phyloP scores from a whole-genome alignment of 2,113 vertebrate species.

The Brachyhypopomus gauderio region DNA sequence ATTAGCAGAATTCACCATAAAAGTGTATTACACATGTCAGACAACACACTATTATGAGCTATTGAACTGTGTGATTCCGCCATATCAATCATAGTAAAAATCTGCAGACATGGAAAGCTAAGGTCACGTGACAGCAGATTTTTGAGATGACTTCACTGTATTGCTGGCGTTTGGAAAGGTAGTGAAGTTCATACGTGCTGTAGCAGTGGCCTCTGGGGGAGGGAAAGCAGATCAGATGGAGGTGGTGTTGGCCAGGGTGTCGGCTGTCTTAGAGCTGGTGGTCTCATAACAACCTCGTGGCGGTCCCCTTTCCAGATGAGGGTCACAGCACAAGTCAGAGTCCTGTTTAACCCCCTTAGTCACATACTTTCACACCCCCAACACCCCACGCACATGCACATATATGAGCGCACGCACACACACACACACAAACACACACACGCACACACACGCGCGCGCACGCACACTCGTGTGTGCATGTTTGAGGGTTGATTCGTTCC shows the following conservation, averaged over 20 bases:
- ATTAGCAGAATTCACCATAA: too few relatives aligned
- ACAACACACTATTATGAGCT: too few relatives aligned
- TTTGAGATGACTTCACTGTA: too few relatives aligned
- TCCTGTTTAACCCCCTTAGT: conserved; percentile 54
- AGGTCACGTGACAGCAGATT: too few relatives aligned
- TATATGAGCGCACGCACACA: conserved; percentile 31
- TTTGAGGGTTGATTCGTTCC: conserved; percentile 71
- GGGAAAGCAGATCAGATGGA: conserved; percentile 52
- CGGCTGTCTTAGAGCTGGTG: conserved; percentile 61
- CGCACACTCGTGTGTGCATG: conserved; percentile 42
- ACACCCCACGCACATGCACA: conserved; percentile 37
- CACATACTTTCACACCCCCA: conserved; percentile 33
- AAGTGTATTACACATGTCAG: too few relatives aligned
- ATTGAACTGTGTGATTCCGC: too few relatives aligned
- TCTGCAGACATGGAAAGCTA: too few relatives aligned
- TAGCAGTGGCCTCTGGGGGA: not conserved
- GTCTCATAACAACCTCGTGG: conserved; percentile 57
- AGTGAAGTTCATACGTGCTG: not conserved
- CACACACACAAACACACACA: conserved; percentile 38
- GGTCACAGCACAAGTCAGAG: conserved; percentile 59
- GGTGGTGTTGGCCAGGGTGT: conserved; percentile 46
- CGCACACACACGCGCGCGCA: conserved; percentile 37
- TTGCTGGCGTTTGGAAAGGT: not conserved
- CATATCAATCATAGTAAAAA: too few relatives aligned
- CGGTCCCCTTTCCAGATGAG: conserved; percentile 67